Conservation (phyloP, 2,888 invertebrate species). For the Pseudococcus jackbeardsleyi region DNA sequence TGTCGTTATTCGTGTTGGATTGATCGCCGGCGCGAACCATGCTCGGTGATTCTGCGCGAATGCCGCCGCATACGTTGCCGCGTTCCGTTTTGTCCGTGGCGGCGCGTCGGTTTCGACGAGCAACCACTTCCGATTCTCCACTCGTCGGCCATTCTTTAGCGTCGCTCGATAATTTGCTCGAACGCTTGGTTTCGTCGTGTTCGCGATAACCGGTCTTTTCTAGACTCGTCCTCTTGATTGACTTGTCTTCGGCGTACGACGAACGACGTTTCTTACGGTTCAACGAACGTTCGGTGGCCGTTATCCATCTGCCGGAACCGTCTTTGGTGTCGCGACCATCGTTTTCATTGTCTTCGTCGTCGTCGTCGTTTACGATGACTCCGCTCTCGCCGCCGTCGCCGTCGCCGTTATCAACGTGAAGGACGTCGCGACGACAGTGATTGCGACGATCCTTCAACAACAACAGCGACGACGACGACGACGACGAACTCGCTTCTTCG, state of each 20-base stretch:
- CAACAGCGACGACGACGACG: no score
- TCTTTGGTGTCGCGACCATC: background rate
- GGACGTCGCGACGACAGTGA: background rate
- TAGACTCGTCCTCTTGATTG: background rate
- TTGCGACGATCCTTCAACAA: background rate
- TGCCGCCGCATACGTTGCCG: background rate
- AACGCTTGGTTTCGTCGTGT: background rate
- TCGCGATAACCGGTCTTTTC: background rate
- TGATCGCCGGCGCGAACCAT: background rate
- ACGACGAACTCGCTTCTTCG: background rate
- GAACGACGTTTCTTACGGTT: background rate
- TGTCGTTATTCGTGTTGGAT: slow-evolving; percentile 16
- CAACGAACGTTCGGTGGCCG: background rate
- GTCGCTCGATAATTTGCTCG: background rate
- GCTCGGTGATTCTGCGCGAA: background rate
- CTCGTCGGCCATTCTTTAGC: background rate
- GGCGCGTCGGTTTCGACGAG: background rate
- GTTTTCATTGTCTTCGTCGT: background rate
- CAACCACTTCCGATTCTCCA: background rate
- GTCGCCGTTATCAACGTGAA: background rate
- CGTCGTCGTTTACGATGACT: no score
- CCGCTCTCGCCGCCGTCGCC: background rate
- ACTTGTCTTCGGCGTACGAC: background rate
- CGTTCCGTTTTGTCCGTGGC: background rate
- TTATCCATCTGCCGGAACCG: background rate